Base-by-base conservation (phyloP, 2,888 invertebrate genomes). In the Glaucopsyche alexis region DNA sequence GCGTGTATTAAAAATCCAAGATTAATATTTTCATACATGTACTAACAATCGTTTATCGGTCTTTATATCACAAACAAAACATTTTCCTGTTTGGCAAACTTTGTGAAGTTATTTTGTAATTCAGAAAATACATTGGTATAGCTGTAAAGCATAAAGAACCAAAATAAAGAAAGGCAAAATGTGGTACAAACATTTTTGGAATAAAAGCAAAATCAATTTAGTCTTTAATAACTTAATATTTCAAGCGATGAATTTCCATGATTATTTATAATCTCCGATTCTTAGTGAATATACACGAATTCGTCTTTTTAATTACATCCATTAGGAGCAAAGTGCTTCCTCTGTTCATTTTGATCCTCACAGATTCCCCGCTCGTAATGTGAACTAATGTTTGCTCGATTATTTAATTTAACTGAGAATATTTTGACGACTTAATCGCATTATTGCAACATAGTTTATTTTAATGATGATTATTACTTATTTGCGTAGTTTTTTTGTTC, bases 291-390 rank as follows among this genome's bases (percentile, higher is more conserved):
- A 67, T 45, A 40, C 38, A 16, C 11, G 42, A 67, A 67, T 45
- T 42, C 42, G 45, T 49, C 49, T 47, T 69, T 69, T 69, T 69
- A 69, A 69, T 69, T 69, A 69, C 69, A 69, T 69, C 49, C 69
- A 69, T 69, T 69, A 69, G 14, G 29, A 14, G 69, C 49, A 49
- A 47, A 69, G 47, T 47, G 19, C 29, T 65, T 65, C 29, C 52
- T 29, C n/a, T 47, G 49, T 69, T 69, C 69, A 67, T 69, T 49
- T 69, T 69, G 69, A 49, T 47, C 47, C 14, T 67, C 67, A 11
- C 49, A 13, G 29, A 69, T 49, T 29, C 47, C 69, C 19, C 7
- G 45, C 16, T 29, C 29, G 29, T 29, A 19, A 66, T 45, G 67
- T 5, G 67, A 42, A 66, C 66, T 42, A 11, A 42, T 40, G n/a